Evolutionary conservation across 2,113 vertebrate species (phyloP), one percentile per base, ranked within the genome.

Genomic region (Tretioscincus oriximinensis): DNA sequence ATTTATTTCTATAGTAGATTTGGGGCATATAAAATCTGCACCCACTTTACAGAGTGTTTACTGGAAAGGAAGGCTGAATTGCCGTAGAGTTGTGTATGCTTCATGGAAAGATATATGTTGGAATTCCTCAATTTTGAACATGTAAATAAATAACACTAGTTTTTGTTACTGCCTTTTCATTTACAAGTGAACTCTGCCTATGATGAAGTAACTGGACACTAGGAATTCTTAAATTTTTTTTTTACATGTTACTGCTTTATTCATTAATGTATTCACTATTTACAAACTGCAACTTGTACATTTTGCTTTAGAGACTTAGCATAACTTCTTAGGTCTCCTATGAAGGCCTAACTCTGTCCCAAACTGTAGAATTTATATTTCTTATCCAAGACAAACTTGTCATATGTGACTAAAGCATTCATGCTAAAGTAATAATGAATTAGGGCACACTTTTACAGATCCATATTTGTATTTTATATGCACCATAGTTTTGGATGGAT

Each of bases 61-160:
- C 51, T 90, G 82, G 86, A 84, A 85, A 85, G 88, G 88, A 81
- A 54, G 77, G 35, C 35, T 41, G 29, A 82, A 70, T 81, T 86
- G 70, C 73, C 76, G 77, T 67, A 31, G 83, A 66, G 47, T 58
- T 35, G 26, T 54, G n/a, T 67, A 86, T 71, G 12, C 16, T 18
- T 18, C 54, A 58, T 18, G 14, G 14, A 18, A 58, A 18, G 12
- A 12, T 58, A 58, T 58, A 18, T 14, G 49, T 4, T 58, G 54
- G 54, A 58, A 18, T 58, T 58, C 16, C 54, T 58, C 54, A 58
- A 58, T 18, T 58, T 14, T 76, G 51, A 63, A 24, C 28, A 49
- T 69, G 21, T 21, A 75, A 75, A 9, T 18, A 76, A 58, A 8
- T 69, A 12, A 29, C 12, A 61, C 9, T n/a, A 41, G 28, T 5